Percentiles rank a stretch among this genome's conserved stretches.
Evolutionary conservation across 2,888 invertebrate species (phyloP).

Genomic region (Melangyna quadrimaculata): DNA sequence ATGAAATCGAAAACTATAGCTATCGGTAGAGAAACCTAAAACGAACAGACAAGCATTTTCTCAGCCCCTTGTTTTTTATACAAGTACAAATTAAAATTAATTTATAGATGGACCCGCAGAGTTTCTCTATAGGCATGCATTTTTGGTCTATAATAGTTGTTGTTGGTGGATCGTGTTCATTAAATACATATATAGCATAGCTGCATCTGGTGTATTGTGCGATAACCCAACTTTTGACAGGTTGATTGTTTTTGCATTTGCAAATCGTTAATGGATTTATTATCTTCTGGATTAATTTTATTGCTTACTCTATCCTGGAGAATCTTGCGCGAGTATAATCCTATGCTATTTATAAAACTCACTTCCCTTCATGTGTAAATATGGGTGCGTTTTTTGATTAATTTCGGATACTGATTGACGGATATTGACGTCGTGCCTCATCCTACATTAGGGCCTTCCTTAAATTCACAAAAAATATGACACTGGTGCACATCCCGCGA

Average conservation of each 20-base stretch:
- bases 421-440: conserved; percentile 18
- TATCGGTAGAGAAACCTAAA: background rate
- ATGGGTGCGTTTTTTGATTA: background rate
- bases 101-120: background rate
- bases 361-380: background rate
- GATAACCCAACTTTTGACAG: conserved; percentile 31
- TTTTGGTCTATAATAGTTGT: background rate
- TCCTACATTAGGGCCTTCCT: conserved; percentile 15
- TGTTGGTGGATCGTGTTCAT: background rate
- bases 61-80: background rate
- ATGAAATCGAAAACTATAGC: background rate
- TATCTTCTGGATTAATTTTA: conserved; percentile 2
- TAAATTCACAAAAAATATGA: background rate
- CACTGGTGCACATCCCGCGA: background rate
- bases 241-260: conserved; percentile 32
- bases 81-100: background rate
- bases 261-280: conserved; percentile 25
- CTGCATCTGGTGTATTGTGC: conserved; percentile 25
- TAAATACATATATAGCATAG: background rate
- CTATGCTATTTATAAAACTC: background rate
- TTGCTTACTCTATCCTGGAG: background rate
- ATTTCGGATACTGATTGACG: conserved; percentile 13
- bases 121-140: background rate
- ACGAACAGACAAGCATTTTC: background rate
- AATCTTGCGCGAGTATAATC: background rate